A percentile compares a stretch with the other conserved stretches of the same genome.
phyloP scores from a whole-genome alignment of 2,888 invertebrate species.

The Allygus modestus region DNA sequence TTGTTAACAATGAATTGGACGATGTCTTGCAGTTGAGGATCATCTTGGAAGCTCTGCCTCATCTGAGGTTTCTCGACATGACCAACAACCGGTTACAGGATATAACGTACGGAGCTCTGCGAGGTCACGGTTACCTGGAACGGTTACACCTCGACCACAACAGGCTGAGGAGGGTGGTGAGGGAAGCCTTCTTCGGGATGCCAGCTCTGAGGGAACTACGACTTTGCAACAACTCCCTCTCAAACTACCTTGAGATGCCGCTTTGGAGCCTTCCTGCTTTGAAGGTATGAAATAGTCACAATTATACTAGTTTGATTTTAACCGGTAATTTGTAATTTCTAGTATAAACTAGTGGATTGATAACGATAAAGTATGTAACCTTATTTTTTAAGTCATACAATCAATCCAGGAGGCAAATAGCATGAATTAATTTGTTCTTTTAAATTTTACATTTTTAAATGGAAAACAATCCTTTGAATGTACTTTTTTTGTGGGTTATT shows the following conservation, averaged over 20 bases:
- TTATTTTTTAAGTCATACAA: no score
- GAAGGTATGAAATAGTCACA: slow-evolving; percentile 79
- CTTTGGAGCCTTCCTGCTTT: slow-evolving; percentile 91
- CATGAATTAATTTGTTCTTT: no score
- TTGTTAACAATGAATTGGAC: slow-evolving; percentile 86
- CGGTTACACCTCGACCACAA: slow-evolving; percentile 90
- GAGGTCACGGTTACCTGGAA: slow-evolving; percentile 89
- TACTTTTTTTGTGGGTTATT: no score
- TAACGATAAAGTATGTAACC: no score
- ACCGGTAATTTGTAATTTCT: background rate
- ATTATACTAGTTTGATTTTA: no score
- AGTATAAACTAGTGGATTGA: no score
- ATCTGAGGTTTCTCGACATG: slow-evolving; percentile 86
- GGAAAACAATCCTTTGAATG: no score
- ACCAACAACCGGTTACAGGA: slow-evolving; percentile 87
- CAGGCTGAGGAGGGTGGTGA: slow-evolving; percentile 83
- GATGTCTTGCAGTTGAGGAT: slow-evolving; percentile 86
- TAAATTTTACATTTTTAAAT: no score
- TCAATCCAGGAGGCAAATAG: no score
- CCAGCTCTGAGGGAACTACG: slow-evolving; percentile 89
- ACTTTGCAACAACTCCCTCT: slow-evolving; percentile 89
- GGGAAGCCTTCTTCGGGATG: slow-evolving; percentile 90
- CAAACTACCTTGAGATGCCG: slow-evolving; percentile 84
- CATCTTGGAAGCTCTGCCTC: slow-evolving; percentile 86
- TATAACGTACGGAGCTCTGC: slow-evolving; percentile 86